These are phyloP conservation scores for Samia ricini DNA, from an alignment of 1,140 invertebrate genomes.

Conservation along the genomic window DNA sequence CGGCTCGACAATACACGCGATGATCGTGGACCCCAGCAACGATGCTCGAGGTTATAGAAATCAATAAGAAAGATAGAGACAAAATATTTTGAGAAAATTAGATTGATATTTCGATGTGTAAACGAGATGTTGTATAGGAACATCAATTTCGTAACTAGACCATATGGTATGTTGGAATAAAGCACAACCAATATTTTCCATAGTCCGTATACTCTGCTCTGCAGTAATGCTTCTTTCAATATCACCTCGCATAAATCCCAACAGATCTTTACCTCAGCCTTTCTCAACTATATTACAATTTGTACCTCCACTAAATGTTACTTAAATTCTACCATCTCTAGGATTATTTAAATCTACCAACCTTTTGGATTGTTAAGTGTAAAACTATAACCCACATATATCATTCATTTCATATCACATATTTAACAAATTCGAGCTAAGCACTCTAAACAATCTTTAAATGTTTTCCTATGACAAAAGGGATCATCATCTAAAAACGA, in stretches of 20 bases:
- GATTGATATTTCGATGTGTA: not conserved
- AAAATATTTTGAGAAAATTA: not conserved
- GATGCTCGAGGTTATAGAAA: not conserved
- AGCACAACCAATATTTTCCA: too few species aligned
- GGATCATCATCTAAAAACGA: not conserved
- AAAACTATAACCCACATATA: too few species aligned
- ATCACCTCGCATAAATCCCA: too few species aligned
- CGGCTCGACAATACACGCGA: not conserved
- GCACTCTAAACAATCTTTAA: not conserved
- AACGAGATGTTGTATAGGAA: not conserved
- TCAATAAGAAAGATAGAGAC: not conserved
- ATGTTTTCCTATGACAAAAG: not conserved
- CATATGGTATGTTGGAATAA: too few species aligned
- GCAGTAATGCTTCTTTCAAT: too few species aligned
- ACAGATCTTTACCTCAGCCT: too few species aligned
- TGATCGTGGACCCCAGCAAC: not conserved
- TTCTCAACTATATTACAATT: too few species aligned
- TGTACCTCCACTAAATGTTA: too few species aligned
- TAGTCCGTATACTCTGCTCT: too few species aligned
- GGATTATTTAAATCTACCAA: too few species aligned
- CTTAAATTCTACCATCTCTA: too few species aligned
- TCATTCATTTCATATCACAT: not conserved
- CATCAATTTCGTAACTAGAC: not conserved
- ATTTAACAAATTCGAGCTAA: not conserved
- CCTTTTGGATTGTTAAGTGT: too few species aligned